These are phyloP conservation scores for Drosophila pseudoananassae DNA, from an alignment of 1,140 invertebrate genomes.

Conservation along the genomic window DNA sequence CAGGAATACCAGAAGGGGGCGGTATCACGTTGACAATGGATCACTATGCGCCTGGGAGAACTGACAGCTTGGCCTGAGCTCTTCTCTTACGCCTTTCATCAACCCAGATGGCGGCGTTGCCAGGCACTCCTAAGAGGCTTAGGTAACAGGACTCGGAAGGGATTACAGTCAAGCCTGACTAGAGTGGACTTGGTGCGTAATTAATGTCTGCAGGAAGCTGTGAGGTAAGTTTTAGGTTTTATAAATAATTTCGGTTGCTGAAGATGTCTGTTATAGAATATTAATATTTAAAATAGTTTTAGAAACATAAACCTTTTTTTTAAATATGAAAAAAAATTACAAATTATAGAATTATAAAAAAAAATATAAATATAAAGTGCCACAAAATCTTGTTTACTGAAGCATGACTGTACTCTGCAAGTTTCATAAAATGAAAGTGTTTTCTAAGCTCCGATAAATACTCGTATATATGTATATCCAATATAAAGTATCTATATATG, in stretches of 20 bases:
- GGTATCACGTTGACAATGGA: conserved; percentile 20
- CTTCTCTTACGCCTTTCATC: conserved; percentile 1
- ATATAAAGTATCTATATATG: not conserved
- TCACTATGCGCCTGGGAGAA: conserved; percentile 16
- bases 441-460: conserved; percentile 1
- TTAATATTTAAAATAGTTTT: too few relatives aligned
- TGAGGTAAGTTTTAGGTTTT: too few relatives aligned
- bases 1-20: not conserved
- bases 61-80: conserved; percentile 1
- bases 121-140: conserved; percentile 11
- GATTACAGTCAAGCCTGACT: conserved; percentile 2
- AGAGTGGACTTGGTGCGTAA: too few relatives aligned
- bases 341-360: too few relatives aligned
- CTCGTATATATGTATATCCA: not conserved
- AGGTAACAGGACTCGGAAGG: conserved; percentile 12
- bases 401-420: not conserved
- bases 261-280: too few relatives aligned
- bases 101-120: not conserved
- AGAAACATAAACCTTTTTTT: too few relatives aligned
- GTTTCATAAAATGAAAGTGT: not conserved
- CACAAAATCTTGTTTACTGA: not conserved
- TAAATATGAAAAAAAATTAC: too few relatives aligned
- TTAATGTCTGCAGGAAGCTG: too few relatives aligned
- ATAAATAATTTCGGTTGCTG: too few relatives aligned
- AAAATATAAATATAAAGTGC: too few relatives aligned